Evolutionary conservation across 2,888 invertebrate genomes (phyloP).

Genomic region (Heliconius hortense): DNA sequence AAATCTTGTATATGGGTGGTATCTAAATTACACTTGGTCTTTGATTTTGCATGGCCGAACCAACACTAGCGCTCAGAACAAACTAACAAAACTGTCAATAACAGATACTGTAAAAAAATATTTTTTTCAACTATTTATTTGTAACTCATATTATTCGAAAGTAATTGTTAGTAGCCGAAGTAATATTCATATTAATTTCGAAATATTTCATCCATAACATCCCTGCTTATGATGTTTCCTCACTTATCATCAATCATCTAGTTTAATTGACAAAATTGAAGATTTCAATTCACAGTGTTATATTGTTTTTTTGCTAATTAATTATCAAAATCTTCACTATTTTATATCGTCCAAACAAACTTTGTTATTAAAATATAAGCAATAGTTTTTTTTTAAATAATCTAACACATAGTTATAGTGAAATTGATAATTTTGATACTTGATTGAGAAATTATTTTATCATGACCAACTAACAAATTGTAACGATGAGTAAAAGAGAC

Average conservation of each 20-base stretch:
- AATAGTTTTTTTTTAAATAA: background rate
- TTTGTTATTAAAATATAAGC: background rate
- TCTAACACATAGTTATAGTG: background rate
- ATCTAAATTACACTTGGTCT: background rate
- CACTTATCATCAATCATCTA: background rate
- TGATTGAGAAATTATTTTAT: slow-evolving; percentile 14
- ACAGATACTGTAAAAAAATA: background rate
- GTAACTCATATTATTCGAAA: too few relatives aligned
- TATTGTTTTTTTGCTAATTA: background rate
- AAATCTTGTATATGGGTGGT: background rate
- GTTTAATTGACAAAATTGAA: background rate
- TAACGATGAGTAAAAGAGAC: slow-evolving; percentile 5
- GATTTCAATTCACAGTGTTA: background rate
- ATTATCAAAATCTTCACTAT: background rate
- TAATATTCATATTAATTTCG: background rate
- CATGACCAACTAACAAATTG: background rate
- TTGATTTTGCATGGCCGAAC: background rate
- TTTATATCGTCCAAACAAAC: background rate
- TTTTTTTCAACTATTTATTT: too few relatives aligned
- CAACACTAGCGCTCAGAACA: background rate
- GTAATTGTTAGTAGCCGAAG: background rate
- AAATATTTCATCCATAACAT: background rate
- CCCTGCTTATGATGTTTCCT: background rate
- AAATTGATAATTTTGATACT: slow-evolving; percentile 22
- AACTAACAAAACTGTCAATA: background rate